Base-by-base conservation (phyloP, 2,888 invertebrate species). In the Microplitis deprimator region DNA sequence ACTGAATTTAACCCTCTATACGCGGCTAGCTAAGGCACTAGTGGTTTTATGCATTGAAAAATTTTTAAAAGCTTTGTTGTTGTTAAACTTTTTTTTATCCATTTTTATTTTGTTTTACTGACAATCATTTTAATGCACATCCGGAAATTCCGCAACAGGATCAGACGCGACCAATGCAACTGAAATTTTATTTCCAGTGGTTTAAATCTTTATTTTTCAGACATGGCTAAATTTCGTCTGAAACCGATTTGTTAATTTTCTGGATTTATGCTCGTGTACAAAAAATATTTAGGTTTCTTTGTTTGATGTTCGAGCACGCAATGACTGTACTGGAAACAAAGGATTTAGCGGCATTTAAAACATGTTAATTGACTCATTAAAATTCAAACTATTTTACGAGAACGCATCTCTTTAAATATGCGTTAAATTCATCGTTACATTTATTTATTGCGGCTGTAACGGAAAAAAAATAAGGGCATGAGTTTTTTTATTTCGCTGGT, bases 361-460 rank as follows among this genome's bases (percentile, higher is more conserved):
- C 84, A 82, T 80, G 83, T 82, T 86, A 86, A 86, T 86, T 86
- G 85, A 83, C 85, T 85, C 85, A 84, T 86, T 84, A 85, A 85
- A 85, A 83, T 83, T 82, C 79, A 75, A 81, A 78, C 79, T 80
- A 79, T 79, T 81, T 82, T 81, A 40, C 50, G 13, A 50, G 10
- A 1, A 50, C 13, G 50, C 29, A 29, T 29, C 4, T 29, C 29
- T 29, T 50, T 8, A 50, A 50, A 50, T 13, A 50, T 13, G 10
- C 50, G 50, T 50, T 50, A 50, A 8, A 50, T 50, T 5, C 13
- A 50, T 50, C 50, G 13, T 50, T 50, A 50, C 13, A 50, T 50
- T 1, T 50, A 50, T 50, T 50, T 50, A 50, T 50, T 5, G 50
- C 2, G 13, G 13, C 50, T 13, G 5, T 50, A 50, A 50, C 0